Base-by-base conservation (phyloP, 2,113 vertebrate genomes). In the Aythya baeri region DNA sequence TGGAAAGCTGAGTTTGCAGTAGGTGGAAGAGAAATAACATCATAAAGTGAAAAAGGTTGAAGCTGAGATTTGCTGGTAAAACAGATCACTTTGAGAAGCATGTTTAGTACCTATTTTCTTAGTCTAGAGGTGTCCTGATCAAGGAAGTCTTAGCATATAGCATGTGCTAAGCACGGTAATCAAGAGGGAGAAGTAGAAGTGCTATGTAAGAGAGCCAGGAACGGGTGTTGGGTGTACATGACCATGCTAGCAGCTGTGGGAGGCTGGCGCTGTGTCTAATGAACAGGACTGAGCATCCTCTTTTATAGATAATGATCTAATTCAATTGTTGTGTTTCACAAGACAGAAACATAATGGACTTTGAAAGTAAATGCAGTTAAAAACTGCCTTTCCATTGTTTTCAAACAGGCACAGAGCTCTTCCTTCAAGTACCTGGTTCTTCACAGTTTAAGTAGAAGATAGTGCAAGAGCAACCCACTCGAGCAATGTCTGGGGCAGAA, bases 371-470 rank as follows among this genome's bases (percentile, higher is more conserved):
- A 78, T 21, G 5, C 21, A 21, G 58, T 95, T 83, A 62, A 93
- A 92, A 93, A 70, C 44, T 72, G 43, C 17, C 31, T 83, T 85
- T 72, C 38, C 15, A 26, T 73, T 65, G 3, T n/a, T 94, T 94
- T 74, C 55, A 63, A 72, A 58, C 44, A 97, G 95, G 36, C 68
- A 41, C 15, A 5, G 82, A 79, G 94, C 91, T 96, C 75, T 55
- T 96, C 52, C 87, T 79, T 67, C 38, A 32, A 13, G 31, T 26
- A 43, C 58, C 2, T 43, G 26, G 29, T 46, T 78, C 71, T 66
- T 84, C 12, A 29, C 76, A 63, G 63, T 91, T 72, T 58, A 84
- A 36, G 21, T 62, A 52, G 63, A 82, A 85, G 38, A 54, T 13
- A 72, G 49, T 26, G 10, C 27, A 82, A 43, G 58, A 83, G 50